A percentile compares a stretch with the other conserved stretches of the same genome.
Evolutionary conservation across 2,888 invertebrate species (phyloP).

Genomic region (Dynastes hyllus): DNA sequence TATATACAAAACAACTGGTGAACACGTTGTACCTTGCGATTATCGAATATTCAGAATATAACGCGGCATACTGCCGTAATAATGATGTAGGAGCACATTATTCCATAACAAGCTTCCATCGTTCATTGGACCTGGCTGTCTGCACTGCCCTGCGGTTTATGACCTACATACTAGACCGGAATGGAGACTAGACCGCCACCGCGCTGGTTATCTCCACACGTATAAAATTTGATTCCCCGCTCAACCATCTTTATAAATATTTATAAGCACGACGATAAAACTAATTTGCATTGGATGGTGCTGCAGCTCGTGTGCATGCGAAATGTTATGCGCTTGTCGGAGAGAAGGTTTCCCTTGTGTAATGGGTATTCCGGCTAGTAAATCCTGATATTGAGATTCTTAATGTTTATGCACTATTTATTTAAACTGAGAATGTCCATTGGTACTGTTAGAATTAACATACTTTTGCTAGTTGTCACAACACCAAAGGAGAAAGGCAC

Average conservation of each 20-base stretch:
- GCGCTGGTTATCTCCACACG: slow-evolving; percentile 16
- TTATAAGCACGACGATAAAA: slow-evolving; percentile 28
- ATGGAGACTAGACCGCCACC: background rate
- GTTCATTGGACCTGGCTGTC: background rate
- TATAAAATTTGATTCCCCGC: slow-evolving; percentile 38
- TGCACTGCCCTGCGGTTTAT: slow-evolving; percentile 1
- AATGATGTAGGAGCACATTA: slow-evolving; percentile 35
- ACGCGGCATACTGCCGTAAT: slow-evolving; percentile 28
- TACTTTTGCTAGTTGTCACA: too few species aligned
- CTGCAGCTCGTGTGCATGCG: background rate
- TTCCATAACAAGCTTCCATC: slow-evolving; percentile 14
- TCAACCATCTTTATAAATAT: slow-evolving; percentile 30
- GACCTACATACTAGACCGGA: slow-evolving; percentile 24
- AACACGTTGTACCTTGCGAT: background rate
- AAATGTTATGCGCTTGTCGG: too few species aligned
- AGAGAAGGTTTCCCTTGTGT: too few species aligned
- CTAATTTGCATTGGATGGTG: slow-evolving; percentile 25
- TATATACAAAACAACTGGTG: background rate
- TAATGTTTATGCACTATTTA: too few species aligned
- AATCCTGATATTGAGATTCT: too few species aligned
- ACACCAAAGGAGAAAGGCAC: too few species aligned
- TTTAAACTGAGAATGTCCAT: too few species aligned
- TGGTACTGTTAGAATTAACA: too few species aligned
- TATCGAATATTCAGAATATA: slow-evolving; percentile 29
- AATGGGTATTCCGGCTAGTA: too few species aligned